A percentile compares a stretch with the other conserved stretches of the same genome.
Conservation (phyloP, 2,888 invertebrate species). For the Patella caerulea region DNA sequence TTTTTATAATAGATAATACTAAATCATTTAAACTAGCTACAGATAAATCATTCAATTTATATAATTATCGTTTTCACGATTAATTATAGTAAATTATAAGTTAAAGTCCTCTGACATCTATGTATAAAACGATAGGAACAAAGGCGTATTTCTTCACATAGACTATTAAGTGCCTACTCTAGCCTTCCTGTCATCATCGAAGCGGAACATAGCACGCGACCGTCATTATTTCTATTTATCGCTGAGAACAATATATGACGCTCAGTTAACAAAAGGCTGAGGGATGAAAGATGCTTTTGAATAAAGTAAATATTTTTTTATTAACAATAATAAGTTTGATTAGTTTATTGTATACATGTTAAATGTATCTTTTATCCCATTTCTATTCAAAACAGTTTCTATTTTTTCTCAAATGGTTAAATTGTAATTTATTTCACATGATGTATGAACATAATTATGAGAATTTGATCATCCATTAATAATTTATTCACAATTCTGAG, state of each 20-base stretch:
- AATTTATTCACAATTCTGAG: too few species aligned
- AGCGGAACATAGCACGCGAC: conserved; percentile 6
- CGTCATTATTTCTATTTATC: neutral
- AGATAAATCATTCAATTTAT: too few species aligned
- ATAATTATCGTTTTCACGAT: too few species aligned
- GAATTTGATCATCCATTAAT: too few species aligned
- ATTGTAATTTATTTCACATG: too few species aligned
- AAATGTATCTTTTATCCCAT: neutral
- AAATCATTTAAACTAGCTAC: too few species aligned
- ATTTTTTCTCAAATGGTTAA: too few species aligned
- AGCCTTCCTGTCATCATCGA: neutral
- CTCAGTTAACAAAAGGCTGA: neutral
- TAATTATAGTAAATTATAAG: conserved; percentile 1
- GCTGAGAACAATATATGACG: neutral
- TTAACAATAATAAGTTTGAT: neutral
- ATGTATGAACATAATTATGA: too few species aligned
- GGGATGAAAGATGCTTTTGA: neutral
- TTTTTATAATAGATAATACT: too few species aligned
- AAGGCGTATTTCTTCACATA: neutral
- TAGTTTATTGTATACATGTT: neutral
- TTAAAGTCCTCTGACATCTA: neutral
- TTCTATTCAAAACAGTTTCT: neutral
- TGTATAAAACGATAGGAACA: neutral
- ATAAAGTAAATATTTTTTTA: neutral
- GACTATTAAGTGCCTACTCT: conserved; percentile 3